A percentile compares a stretch with the other conserved stretches of the same genome.
These are phyloP conservation scores for Rhagium mordax DNA, from an alignment of 2,888 invertebrate genomes.

Conservation along the genomic window DNA sequence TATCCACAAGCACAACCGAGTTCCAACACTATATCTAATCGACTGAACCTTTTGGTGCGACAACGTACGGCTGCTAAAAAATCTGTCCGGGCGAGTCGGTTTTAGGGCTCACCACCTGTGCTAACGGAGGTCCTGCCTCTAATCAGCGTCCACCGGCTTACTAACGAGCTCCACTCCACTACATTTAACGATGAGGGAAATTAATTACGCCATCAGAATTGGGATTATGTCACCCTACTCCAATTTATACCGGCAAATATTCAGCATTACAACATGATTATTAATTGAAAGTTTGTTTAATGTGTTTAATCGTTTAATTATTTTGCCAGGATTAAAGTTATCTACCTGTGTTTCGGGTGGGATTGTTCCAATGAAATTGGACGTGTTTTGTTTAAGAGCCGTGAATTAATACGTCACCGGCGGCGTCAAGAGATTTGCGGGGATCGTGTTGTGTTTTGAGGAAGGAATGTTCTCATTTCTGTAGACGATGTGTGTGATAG, in stretches of 20 bases:
- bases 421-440: not conserved
- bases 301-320: constrained; percentile 42
- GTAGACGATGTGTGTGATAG: not conserved
- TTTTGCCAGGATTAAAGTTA: constrained; percentile 25
- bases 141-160: constrained; percentile 52
- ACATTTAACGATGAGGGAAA: constrained; percentile 53
- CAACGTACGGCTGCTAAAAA: too few relatives aligned
- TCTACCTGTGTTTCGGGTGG: constrained; percentile 19
- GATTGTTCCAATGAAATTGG: constrained; percentile 8
- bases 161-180: constrained; percentile 53
- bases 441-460: not conserved
- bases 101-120: constrained; percentile 34
- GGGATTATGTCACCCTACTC: constrained; percentile 52
- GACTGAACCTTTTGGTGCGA: too few relatives aligned
- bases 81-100: not conserved
- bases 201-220: constrained; percentile 54
- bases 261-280: constrained; percentile 50
- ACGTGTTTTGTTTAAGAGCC: not conserved
- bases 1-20: too few relatives aligned
- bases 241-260: constrained; percentile 50
- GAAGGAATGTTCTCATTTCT: not conserved
- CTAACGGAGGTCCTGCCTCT: constrained; percentile 44
- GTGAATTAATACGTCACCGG: not conserved
- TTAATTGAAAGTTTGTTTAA: constrained; percentile 50
- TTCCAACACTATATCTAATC: too few relatives aligned